Evolutionary conservation across 2,113 vertebrate genomes (phyloP), one percentile per base, ranked within the genome.

Genomic region (Bubo blakistoni): DNA sequence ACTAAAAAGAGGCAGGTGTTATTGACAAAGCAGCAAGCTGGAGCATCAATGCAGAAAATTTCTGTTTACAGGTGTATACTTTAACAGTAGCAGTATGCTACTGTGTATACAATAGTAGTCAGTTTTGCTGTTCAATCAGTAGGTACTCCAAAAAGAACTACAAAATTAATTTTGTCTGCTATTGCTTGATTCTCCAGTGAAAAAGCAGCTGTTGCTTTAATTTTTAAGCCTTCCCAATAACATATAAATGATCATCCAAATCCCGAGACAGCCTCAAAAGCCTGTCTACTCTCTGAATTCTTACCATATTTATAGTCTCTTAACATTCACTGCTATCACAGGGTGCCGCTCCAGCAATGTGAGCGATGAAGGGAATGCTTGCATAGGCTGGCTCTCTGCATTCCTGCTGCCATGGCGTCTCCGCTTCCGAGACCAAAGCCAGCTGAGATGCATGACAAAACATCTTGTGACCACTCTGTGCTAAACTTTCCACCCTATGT

Each of bases 221-320:
- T 66, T 90, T 89, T 40, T 26, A 80, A 51, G n/a, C 40, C 63
- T 90, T 79, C n/a, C 25, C n/a, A 46, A 11, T 81, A 91, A 44
- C 49, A 72, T 65, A 72, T 87, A 82, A 82, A 59, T 87, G 29
- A 49, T 59, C 79, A 65, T n/a, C 52, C 6, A 20, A 57, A 70
- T 86, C 73, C 44, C 80, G 42, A 85, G 86, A 29, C 81, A 82
- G 70, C 54, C 66, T 95, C 84, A 54, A 61, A 95, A 87, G 51
- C 55, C 91, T 62, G 29, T 58, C 84, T 91, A 52, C 62, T 83
- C 30, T 69, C 73, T 76, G 58, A 97, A 96, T 96, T 92, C 81
- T 90, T 95, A 54, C 74, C 92, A 89, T 95, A 77, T 89, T 96
- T 95, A 70, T 70, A 80, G 84, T 70, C 92, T 88, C 77, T 87